A percentile compares a stretch with the other conserved stretches of the same genome.
Conservation (phyloP, 2,797 vertebrate species). For the Girardinus metallicus region DNA sequence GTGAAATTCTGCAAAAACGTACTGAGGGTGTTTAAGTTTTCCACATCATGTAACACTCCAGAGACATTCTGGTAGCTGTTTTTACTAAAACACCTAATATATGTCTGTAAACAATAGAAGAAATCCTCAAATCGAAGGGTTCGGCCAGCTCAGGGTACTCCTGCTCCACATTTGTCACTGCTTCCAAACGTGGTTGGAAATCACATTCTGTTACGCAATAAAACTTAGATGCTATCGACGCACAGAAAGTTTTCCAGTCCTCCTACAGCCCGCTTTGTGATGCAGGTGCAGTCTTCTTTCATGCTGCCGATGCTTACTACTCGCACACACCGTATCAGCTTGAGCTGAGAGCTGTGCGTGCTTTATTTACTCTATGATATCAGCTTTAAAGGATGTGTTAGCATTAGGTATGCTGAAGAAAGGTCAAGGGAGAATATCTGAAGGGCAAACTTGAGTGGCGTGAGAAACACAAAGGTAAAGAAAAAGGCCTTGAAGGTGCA, state of each 20-base stretch:
- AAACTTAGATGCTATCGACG: constrained; percentile 50
- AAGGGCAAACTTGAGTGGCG: constrained; percentile 29
- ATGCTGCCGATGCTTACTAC: constrained; percentile 9
- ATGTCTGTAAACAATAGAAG: background rate
- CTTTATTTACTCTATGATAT: constrained; percentile 12
- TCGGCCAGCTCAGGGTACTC: constrained; percentile 44
- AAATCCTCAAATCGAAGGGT: background rate
- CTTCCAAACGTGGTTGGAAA: constrained; percentile 72
- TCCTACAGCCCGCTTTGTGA: constrained; percentile 6
- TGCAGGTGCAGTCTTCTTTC: constrained; percentile 68
- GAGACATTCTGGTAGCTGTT: background rate
- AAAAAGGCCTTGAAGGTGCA: constrained; percentile 25
- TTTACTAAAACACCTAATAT: background rate
- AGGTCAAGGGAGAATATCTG: constrained; percentile 37
- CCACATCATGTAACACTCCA: background rate
- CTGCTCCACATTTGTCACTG: constrained; percentile 43
- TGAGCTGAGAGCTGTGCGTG: background rate
- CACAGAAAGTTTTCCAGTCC: constrained; percentile 57
- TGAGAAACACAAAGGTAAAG: constrained; percentile 38
- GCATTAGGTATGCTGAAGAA: constrained; percentile 2
- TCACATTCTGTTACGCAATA: constrained; percentile 72
- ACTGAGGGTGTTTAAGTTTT: constrained; percentile 13
- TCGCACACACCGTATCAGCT: background rate
- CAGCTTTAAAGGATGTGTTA: constrained; percentile 9
- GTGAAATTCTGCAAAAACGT: constrained; percentile 14